Conservation (phyloP, 2,888 invertebrate genomes). For the Polyommatus iphigenia region DNA sequence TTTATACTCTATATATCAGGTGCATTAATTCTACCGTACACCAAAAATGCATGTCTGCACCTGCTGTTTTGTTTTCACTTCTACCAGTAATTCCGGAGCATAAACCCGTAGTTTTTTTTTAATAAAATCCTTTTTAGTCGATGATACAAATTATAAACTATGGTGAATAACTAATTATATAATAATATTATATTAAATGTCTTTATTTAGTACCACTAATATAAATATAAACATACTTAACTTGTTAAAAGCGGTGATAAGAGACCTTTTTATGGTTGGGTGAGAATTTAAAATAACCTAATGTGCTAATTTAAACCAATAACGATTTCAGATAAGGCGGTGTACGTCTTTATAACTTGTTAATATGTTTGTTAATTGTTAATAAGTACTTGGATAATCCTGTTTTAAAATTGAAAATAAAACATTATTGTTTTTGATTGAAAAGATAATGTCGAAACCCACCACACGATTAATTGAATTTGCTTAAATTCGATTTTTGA, state of each 20-base stretch:
- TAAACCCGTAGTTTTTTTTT: too few relatives aligned
- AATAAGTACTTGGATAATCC: neutral
- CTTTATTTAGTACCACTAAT: neutral
- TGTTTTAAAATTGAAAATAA: neutral
- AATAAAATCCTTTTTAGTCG: too few relatives aligned
- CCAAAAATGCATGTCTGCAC: too few relatives aligned
- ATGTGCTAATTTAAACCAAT: neutral
- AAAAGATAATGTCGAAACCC: neutral
- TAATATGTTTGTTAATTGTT: neutral
- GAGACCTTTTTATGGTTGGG: neutral
- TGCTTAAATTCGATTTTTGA: neutral
- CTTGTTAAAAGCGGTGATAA: neutral
- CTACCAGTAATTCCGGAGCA: too few relatives aligned
- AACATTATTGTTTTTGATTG: neutral
- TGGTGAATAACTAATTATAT: too few relatives aligned
- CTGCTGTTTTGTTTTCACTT: too few relatives aligned
- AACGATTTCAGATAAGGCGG: neutral
- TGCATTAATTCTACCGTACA: too few relatives aligned
- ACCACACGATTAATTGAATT: neutral
- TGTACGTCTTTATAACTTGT: neutral
- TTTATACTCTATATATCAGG: too few relatives aligned
- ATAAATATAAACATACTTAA: neutral
- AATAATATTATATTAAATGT: too few relatives aligned
- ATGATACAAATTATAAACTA: too few relatives aligned
- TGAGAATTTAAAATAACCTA: neutral